Evolutionary conservation across 2,113 vertebrate genomes (phyloP).

Genomic region (Australoheros scitulus): DNA sequence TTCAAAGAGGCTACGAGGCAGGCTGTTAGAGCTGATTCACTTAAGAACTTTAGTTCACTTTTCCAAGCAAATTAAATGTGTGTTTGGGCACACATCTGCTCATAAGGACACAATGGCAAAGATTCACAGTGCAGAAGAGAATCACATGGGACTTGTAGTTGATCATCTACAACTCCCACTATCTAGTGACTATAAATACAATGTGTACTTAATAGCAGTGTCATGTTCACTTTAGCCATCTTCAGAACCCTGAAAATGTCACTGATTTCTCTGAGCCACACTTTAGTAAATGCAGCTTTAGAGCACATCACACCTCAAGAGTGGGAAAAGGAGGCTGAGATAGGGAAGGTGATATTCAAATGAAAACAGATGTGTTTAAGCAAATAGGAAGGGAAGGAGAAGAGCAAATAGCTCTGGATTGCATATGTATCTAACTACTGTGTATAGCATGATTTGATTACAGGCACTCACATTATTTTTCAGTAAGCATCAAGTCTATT

Average conservation of each 20-base stretch:
- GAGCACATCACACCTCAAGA: not conserved
- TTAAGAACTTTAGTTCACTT: constrained; percentile 6
- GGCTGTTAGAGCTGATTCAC: constrained; percentile 1
- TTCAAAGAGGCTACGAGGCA: not conserved
- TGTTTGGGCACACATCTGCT: not conserved
- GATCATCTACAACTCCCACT: no score
- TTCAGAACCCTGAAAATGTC: not conserved
- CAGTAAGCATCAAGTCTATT: not conserved
- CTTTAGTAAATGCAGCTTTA: not conserved
- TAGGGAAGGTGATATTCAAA: not conserved
- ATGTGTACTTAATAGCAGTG: not conserved
- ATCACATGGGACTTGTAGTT: no score
- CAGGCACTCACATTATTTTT: not conserved
- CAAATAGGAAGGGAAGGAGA: not conserved
- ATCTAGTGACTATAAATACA: not conserved
- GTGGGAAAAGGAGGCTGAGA: not conserved
- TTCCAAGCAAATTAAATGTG: not conserved
- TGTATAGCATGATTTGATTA: not conserved
- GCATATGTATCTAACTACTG: not conserved
- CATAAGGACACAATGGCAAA: not conserved
- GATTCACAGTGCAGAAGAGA: not conserved
- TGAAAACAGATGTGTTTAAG: not conserved
- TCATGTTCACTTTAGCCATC: not conserved
- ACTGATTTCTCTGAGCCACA: not conserved
- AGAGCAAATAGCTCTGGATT: not conserved